These are phyloP conservation scores for Mionectes macconnelli DNA, from an alignment of 2,113 vertebrate genomes.

Conservation along the genomic window DNA sequence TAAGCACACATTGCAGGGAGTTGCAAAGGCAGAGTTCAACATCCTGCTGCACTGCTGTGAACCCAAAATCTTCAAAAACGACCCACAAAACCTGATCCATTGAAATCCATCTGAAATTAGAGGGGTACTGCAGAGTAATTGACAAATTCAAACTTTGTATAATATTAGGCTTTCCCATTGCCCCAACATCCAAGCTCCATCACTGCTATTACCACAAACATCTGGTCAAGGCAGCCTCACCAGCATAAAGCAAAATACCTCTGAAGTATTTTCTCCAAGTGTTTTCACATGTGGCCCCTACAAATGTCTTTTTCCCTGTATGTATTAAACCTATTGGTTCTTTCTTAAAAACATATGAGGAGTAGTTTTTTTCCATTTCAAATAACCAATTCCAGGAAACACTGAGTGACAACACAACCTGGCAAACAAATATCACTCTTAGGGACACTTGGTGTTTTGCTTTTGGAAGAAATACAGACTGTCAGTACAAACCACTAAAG, in stretches of 20 bases:
- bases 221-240: background rate
- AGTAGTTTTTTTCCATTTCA: background rate
- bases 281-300: background rate
- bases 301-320: background rate
- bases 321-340: background rate
- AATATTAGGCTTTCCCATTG: background rate
- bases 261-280: background rate
- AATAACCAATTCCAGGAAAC: background rate
- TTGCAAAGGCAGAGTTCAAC: background rate
- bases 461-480: background rate
- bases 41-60: background rate
- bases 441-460: background rate
- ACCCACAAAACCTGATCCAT: background rate
- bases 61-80: background rate
- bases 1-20: background rate
- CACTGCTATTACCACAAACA: background rate
- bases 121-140: background rate
- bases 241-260: background rate
- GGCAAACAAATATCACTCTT: background rate
- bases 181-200: background rate
- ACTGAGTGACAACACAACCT: background rate
- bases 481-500: background rate
- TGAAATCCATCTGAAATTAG: background rate
- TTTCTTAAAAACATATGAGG: background rate
- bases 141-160: background rate